Conservation (phyloP, 2,888 invertebrate genomes). For the Hirtodrosophila confusa region DNA sequence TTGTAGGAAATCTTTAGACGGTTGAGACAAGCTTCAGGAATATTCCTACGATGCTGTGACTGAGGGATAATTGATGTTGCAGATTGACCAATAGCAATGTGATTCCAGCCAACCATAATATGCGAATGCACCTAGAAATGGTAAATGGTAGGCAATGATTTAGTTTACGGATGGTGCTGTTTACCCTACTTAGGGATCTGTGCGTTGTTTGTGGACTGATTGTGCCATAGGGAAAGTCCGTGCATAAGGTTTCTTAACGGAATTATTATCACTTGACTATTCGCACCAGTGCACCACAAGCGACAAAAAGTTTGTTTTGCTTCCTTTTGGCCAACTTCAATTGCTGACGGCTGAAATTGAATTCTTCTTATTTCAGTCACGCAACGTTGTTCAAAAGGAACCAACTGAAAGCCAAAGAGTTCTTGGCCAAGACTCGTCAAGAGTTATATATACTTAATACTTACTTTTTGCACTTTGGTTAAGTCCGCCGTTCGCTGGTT, state of each 20-base stretch:
- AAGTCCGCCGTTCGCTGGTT: slow-evolving; percentile 28
- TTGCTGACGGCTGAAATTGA: slow-evolving; percentile 39
- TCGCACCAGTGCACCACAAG: not conserved
- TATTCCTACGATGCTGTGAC: too few relatives aligned
- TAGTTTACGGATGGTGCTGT: too few relatives aligned
- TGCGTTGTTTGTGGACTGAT: slow-evolving; percentile 28
- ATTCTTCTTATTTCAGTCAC: slow-evolving; percentile 60
- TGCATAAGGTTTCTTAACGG: slow-evolving; percentile 12
- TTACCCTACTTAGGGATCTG: too few relatives aligned
- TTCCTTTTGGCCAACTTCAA: slow-evolving; percentile 9
- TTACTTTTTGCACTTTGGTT: slow-evolving; percentile 31
- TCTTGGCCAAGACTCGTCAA: slow-evolving; percentile 36
- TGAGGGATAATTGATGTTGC: too few relatives aligned
- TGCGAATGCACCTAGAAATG: too few relatives aligned
- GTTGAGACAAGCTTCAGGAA: too few relatives aligned
- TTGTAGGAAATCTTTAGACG: too few relatives aligned
- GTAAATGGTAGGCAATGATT: too few relatives aligned
- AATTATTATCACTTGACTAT: slow-evolving; percentile 23
- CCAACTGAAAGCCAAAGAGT: slow-evolving; percentile 34
- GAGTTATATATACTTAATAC: slow-evolving; percentile 13
- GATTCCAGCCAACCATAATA: too few relatives aligned
- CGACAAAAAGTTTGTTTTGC: slow-evolving; percentile 1
- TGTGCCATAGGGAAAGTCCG: slow-evolving; percentile 11
- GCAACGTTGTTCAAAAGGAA: slow-evolving; percentile 46
- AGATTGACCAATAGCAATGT: too few relatives aligned